These are phyloP conservation scores for Corythornis vintsioides DNA, from an alignment of 2,113 vertebrate genomes.

Conservation along the genomic window DNA sequence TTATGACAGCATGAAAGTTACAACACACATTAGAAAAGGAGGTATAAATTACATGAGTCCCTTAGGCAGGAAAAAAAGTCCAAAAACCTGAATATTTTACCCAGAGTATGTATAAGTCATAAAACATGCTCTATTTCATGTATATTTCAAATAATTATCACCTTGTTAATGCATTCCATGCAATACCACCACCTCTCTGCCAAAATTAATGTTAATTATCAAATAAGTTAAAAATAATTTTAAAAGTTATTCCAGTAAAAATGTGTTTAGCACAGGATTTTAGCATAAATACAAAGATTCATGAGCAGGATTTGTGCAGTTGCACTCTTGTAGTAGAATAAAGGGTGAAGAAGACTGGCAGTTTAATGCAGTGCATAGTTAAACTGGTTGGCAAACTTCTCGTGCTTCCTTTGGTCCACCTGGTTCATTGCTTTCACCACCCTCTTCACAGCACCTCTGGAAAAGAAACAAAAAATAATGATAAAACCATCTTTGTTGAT, in stretches of 20 bases:
- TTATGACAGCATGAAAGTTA: neutral
- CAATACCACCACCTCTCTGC: neutral
- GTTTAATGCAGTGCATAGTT: slow-evolving; percentile 91
- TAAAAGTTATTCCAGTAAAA: neutral
- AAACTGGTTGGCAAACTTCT: slow-evolving; percentile 97
- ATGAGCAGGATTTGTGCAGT: neutral
- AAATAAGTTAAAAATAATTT: neutral
- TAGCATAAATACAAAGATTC: neutral
- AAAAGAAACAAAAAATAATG: neutral
- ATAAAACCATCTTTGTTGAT: neutral
- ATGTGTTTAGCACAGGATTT: neutral
- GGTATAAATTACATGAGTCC: neutral
- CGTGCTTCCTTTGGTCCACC: slow-evolving; percentile 88
- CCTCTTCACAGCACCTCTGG: slow-evolving; percentile 85
- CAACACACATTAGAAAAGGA: neutral
- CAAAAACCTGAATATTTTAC: neutral
- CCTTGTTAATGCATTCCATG: neutral
- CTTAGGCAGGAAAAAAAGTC: neutral
- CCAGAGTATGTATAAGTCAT: neutral
- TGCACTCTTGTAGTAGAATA: neutral
- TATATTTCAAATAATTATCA: neutral
- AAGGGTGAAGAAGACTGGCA: neutral
- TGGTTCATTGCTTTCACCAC: slow-evolving; percentile 84
- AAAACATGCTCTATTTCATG: neutral
- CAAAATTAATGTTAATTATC: neutral